Conservation (phyloP, 53 echinoderm and acorn worm genomes). For the Echinometra lucunter region DNA sequence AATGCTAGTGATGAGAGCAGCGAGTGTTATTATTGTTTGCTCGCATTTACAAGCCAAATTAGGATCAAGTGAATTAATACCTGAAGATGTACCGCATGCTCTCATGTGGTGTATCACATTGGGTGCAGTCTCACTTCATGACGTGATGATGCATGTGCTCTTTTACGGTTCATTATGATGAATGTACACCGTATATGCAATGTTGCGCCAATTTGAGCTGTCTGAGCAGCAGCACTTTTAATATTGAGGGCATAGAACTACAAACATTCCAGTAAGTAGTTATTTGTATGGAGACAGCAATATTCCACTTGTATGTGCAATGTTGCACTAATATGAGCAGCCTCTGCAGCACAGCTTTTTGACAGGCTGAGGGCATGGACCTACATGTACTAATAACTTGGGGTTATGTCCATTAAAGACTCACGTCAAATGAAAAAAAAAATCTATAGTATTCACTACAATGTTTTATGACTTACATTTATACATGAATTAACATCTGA, state of each 20-base stretch:
- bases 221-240: too few species aligned
- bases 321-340: not conserved
- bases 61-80: conserved; percentile 21
- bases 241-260: not conserved
- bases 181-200: not conserved
- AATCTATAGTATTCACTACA: too few species aligned
- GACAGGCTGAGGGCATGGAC: not conserved
- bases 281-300: too few species aligned
- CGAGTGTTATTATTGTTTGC: conserved; percentile 8
- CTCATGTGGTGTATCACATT: not conserved
- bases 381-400: too few species aligned
- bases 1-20: not conserved
- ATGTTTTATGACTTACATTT: too few species aligned
- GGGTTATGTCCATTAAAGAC: not conserved
- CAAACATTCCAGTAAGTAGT: too few species aligned
- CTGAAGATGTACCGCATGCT: not conserved
- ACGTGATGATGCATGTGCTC: not conserved
- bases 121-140: not conserved
- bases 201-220: too few species aligned
- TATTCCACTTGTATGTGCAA: not conserved
- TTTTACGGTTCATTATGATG: not conserved
- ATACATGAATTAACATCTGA: too few species aligned
- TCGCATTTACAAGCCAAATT: conserved; percentile 25
- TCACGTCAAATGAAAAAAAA: too few species aligned
- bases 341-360: not conserved